Percentiles rank a stretch among this genome's conserved stretches.
phyloP scores from a whole-genome alignment of 2,888 invertebrate genomes.

The Drosophila barbarae region DNA sequence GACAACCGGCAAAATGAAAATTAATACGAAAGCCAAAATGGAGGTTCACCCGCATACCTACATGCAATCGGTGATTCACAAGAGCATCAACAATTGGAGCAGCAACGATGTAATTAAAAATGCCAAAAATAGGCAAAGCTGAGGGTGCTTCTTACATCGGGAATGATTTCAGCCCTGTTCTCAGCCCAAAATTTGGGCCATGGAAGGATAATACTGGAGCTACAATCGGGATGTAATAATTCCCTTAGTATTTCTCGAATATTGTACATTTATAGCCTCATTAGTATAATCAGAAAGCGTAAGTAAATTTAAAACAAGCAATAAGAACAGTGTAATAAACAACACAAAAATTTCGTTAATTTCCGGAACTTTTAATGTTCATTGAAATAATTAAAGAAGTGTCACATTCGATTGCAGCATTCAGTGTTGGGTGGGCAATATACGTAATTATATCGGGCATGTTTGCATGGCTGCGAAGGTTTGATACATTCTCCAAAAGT shows the following conservation, averaged over 20 bases:
- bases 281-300: background rate
- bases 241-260: background rate
- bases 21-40: conserved; percentile 62
- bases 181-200: background rate
- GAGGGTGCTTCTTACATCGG: background rate
- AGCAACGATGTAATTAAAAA: conserved; percentile 31
- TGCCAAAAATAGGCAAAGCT: conserved; percentile 16
- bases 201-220: background rate
- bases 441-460: background rate
- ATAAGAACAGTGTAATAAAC: background rate
- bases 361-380: background rate
- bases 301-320: background rate
- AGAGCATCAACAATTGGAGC: conserved; percentile 26
- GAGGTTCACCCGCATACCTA: conserved; percentile 9
- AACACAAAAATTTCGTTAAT: background rate
- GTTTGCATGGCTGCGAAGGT: background rate
- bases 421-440: background rate
- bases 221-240: background rate
- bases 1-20: conserved; percentile 65
- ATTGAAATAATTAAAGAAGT: too few relatives aligned
- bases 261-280: background rate
- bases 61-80: conserved; percentile 38
- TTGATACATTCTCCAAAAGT: background rate
- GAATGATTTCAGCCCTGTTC: conserved; percentile 16
- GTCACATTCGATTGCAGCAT: background rate